Conservation (phyloP, 1,140 invertebrate genomes). For the Drosophila pseudoananassae region DNA sequence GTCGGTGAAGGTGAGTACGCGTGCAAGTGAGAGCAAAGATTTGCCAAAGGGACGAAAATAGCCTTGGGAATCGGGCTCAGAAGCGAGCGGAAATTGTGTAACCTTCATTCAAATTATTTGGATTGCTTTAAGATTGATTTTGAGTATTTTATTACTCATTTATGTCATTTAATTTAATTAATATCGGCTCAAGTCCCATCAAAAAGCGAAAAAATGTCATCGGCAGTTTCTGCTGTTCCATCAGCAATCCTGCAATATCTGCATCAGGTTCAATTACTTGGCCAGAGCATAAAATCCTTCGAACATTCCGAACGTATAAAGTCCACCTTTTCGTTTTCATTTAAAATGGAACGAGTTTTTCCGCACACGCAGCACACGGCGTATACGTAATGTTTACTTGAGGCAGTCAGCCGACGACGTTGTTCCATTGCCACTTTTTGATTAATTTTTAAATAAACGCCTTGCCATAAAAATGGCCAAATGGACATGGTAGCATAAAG, state of each 20-base stretch:
- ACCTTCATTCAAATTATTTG: neutral
- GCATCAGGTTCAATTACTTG: constrained; percentile 11
- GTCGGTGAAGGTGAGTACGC: constrained; percentile 86
- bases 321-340: constrained; percentile 31
- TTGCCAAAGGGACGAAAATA: neutral
- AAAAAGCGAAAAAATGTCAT: neutral
- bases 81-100: neutral
- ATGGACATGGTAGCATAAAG: constrained; percentile 44
- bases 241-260: constrained; percentile 2
- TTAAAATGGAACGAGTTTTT: constrained; percentile 63
- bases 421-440: constrained; percentile 69
- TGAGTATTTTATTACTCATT: neutral
- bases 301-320: constrained; percentile 3
- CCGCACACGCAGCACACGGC: constrained; percentile 25
- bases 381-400: constrained; percentile 72
- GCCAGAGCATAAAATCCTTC: constrained; percentile 5
- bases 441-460: constrained; percentile 82
- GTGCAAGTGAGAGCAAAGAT: constrained; percentile 9
- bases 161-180: neutral
- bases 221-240: neutral
- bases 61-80: neutral
- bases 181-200: neutral
- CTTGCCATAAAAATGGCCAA: constrained; percentile 65
- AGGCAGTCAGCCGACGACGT: constrained; percentile 16
- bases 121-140: neutral